Conservation (phyloP, 2,888 invertebrate species). For the Acleris sparsana region DNA sequence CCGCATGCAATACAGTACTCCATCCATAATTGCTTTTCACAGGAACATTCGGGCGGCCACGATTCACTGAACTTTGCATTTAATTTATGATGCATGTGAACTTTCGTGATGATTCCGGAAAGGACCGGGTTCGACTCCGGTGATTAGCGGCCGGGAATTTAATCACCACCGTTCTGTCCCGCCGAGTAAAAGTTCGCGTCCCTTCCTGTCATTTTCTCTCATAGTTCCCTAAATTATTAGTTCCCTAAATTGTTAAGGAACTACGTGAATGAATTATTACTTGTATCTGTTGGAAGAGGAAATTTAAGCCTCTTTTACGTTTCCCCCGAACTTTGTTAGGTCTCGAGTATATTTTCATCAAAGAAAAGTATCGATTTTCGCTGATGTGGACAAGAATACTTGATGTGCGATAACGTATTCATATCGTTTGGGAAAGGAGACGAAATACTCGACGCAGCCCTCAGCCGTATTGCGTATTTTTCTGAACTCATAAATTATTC, state of each 20-base stretch:
- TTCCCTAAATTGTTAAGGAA: no score
- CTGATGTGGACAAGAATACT: constrained; percentile 1
- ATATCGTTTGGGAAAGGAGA: neutral
- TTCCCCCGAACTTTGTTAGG: no score
- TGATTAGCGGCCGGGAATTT: constrained; percentile 6
- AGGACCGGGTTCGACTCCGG: neutral
- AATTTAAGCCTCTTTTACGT: no score
- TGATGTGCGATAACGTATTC: constrained; percentile 1
- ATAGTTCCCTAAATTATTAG: no score
- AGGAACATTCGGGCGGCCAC: neutral
- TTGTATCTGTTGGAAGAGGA: no score
- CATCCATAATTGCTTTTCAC: neutral
- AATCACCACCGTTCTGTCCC: constrained; percentile 7
- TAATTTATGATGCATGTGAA: constrained; percentile 10
- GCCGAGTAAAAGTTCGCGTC: no score
- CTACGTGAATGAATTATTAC: no score
- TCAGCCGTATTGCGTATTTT: neutral
- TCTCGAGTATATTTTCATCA: no score
- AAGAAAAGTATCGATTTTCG: neutral
- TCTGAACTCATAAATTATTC: neutral
- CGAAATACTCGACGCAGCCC: neutral
- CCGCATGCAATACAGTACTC: neutral
- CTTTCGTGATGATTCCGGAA: constrained; percentile 1
- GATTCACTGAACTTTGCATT: constrained; percentile 3
- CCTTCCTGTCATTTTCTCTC: no score